phyloP scores from a whole-genome alignment of 2,113 vertebrate genomes.

The Vulpes vulpes region DNA sequence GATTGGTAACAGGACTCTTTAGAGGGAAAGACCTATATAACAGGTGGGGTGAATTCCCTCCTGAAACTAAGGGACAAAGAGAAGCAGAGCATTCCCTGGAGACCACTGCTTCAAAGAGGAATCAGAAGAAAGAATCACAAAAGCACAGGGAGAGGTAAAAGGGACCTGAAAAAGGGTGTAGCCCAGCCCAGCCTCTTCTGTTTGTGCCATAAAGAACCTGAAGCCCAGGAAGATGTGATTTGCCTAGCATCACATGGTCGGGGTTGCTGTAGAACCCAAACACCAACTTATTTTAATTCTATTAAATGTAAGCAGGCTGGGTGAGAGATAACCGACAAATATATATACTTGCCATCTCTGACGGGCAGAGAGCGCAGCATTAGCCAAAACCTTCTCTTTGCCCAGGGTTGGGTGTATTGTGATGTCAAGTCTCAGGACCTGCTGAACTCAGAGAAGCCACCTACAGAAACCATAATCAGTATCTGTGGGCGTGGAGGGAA shows the following conservation, averaged over 20 bases:
- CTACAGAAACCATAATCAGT: not conserved
- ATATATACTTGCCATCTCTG: not conserved
- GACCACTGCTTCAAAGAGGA: not conserved
- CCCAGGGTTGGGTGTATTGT: not conserved
- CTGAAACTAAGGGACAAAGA: not conserved
- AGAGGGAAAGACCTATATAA: not conserved
- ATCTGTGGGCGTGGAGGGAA: not conserved
- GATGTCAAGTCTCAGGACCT: not conserved
- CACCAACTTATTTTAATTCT: not conserved
- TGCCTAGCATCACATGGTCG: not conserved
- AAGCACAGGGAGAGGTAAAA: not conserved
- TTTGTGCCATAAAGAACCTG: not conserved
- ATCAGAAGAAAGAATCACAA: not conserved
- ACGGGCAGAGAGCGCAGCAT: not conserved
- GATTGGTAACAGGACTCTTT: not conserved
- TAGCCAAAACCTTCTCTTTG: not conserved
- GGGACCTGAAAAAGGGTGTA: not conserved
- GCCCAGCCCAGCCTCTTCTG: not conserved
- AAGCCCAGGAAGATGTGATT: not conserved
- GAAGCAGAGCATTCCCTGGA: not conserved
- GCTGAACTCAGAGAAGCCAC: not conserved
- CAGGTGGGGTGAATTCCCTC: not conserved
- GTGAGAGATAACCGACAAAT: not conserved
- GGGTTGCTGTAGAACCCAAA: not conserved
- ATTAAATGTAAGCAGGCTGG: not conserved